phyloP scores from a whole-genome alignment of 2,888 invertebrate genomes.

The Zaprionus obscuricornis region DNA sequence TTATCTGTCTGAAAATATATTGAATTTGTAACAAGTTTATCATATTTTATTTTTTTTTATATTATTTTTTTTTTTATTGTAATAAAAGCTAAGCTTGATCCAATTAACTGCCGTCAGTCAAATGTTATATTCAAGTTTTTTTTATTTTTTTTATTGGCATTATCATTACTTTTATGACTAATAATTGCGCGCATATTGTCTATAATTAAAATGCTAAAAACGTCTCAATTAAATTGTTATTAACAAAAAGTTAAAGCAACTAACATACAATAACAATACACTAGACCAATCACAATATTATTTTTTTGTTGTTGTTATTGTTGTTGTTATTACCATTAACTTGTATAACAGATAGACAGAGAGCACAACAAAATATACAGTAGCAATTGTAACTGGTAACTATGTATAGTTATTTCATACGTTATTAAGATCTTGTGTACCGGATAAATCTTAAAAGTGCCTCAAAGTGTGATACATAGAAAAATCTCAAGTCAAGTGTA shows the following conservation, averaged over 20 bases:
- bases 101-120: slow-evolving; percentile 52
- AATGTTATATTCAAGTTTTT: slow-evolving; percentile 43
- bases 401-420: slow-evolving; percentile 2
- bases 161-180: slow-evolving; percentile 75
- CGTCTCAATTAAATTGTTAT: slow-evolving; percentile 75
- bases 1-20: slow-evolving; percentile 13
- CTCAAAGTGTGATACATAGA: slow-evolving; percentile 28
- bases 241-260: slow-evolving; percentile 67
- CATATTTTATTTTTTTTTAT: neutral
- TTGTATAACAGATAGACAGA: slow-evolving; percentile 43
- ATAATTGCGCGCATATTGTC: slow-evolving; percentile 75
- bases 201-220: slow-evolving; percentile 75
- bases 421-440: slow-evolving; percentile 18
- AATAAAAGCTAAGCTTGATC: slow-evolving; percentile 44
- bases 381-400: neutral
- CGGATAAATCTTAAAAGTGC: slow-evolving; percentile 35
- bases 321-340: slow-evolving; percentile 23
- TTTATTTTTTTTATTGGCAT: slow-evolving; percentile 62
- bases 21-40: neutral
- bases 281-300: slow-evolving; percentile 48
- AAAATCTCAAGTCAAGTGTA: slow-evolving; percentile 64
- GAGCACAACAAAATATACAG: neutral
- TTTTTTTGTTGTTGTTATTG: no score
- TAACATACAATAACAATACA: slow-evolving; percentile 36
- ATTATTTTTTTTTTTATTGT: slow-evolving; percentile 3